Conservation (phyloP, 2,797 vertebrate species). For the Sorex maritimensis region DNA sequence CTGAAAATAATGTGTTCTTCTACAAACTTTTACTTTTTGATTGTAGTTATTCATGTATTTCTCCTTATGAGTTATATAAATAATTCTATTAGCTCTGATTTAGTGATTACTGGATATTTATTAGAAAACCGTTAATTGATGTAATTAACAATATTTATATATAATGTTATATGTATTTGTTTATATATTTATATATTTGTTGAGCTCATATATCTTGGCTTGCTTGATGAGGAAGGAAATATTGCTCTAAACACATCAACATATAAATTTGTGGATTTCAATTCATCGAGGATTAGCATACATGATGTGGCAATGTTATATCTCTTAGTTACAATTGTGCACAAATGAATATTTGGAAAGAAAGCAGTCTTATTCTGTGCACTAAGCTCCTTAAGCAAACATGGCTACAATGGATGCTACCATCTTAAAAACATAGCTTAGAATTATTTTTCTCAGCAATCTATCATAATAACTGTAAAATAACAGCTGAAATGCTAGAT, state of each 20-base stretch:
- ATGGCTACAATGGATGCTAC: not conserved
- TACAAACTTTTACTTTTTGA: not conserved
- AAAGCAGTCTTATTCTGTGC: not conserved
- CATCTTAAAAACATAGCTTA: not conserved
- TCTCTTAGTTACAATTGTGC: constrained; percentile 34
- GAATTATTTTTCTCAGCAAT: not conserved
- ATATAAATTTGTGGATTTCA: not conserved
- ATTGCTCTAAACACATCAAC: not conserved
- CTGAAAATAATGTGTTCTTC: constrained; percentile 28
- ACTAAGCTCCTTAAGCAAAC: constrained; percentile 54
- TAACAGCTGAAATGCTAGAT: not conserved
- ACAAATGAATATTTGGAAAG: constrained; percentile 19
- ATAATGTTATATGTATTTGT: too few relatives aligned
- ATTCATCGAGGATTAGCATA: constrained; percentile 22
- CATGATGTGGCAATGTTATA: not conserved
- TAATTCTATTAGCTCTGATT: not conserved
- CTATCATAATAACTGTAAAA: constrained; percentile 2
- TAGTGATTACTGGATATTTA: not conserved
- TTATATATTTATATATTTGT: not conserved
- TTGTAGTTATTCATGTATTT: not conserved
- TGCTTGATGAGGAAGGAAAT: not conserved
- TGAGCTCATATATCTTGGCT: not conserved
- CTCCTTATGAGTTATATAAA: not conserved
- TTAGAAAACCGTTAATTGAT: not conserved
- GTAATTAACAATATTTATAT: not conserved